Evolutionary conservation across 2,113 vertebrate genomes (phyloP).

Genomic region (Lepisosteus oculatus): DNA sequence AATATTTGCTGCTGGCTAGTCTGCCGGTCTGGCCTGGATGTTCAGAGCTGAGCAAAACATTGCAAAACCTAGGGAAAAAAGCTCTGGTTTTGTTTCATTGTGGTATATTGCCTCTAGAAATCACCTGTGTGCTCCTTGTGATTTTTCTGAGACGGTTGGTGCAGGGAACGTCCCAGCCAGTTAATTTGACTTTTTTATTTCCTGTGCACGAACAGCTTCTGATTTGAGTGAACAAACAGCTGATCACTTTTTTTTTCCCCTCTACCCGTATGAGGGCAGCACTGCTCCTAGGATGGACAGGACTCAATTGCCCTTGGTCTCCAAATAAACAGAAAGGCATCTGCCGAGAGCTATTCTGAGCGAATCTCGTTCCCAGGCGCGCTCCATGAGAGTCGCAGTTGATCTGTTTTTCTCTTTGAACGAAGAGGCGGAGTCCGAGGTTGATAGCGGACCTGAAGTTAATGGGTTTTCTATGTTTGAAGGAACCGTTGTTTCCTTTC

Average conservation of each 20-base stretch:
- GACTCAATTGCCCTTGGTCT: conserved; percentile 66
- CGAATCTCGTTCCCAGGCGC: conserved; percentile 53
- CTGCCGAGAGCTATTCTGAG: conserved; percentile 71
- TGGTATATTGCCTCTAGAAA: not conserved
- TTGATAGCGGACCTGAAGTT: too few species aligned
- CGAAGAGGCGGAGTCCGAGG: not conserved
- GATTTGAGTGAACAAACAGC: conserved; percentile 13
- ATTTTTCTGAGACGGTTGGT: too few species aligned
- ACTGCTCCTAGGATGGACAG: conserved; percentile 34
- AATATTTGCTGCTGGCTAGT: conserved; percentile 43
- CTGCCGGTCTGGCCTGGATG: not conserved
- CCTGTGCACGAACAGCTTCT: not conserved
- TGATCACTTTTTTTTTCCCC: conserved; percentile 14
- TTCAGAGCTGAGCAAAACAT: not conserved
- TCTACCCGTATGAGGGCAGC: conserved; percentile 25
- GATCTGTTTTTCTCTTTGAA: conserved; percentile 34
- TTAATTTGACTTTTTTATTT: not conserved
- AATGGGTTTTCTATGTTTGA: too few species aligned
- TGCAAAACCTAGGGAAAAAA: not conserved
- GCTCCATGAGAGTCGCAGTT: conserved; percentile 28
- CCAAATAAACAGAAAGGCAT: conserved; percentile 70
- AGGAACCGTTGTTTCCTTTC: too few species aligned
- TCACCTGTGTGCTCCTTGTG: not conserved
- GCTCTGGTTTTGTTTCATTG: too few species aligned
- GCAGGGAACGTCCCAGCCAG: too few species aligned